Base-by-base conservation (phyloP, 2,797 vertebrate genomes). In the Smutsia gigantea region DNA sequence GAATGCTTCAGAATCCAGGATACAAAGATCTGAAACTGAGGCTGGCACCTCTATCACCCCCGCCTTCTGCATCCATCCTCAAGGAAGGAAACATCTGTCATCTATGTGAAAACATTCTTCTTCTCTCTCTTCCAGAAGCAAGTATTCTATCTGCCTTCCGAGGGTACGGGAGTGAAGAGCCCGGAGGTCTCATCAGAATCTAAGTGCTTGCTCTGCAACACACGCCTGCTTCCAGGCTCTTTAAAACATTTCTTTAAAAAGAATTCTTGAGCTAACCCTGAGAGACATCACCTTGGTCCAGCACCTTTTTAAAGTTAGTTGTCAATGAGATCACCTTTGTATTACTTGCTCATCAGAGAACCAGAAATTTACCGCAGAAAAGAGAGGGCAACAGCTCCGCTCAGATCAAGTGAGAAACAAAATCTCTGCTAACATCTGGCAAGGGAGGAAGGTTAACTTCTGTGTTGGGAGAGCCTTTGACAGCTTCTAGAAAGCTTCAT, bases 321-420 rank as follows among this genome's bases (percentile, higher is more conserved):
- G 49, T 89, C 93, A 61, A 57, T 37, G 85, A 90, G 78, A 63
- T 78, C 74, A 86, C 82, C 69, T 96, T 87, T 95, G 71, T 85
- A 87, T 88, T 92, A 83, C 59, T 27, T 0, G 0, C 34, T 46
- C 46, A 39, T 93, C 86, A 95, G 96, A 92, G 88, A 95, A 94
- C 81, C 94, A 97, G 84, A 92, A 88, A 92, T 4, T 34, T 0
- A 23, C 82, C 63, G 68, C 91, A 93, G 3, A 29, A n/a, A 4
- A 49, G 19, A n/a, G 39, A 31, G 0, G 8, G 46, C 17, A 2
- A 3, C 46, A 15, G n/a, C 37, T 18, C 9, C 1, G 10, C 27
- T 39, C 5, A 0, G 31, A n/a, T 1, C 4, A 51, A 83, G 39
- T 1, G 8, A 66, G 59, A 11, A 90, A 37, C 18, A 64, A 64